Base-by-base conservation (phyloP, 2,888 invertebrate species). In the Melolontha melolontha region DNA sequence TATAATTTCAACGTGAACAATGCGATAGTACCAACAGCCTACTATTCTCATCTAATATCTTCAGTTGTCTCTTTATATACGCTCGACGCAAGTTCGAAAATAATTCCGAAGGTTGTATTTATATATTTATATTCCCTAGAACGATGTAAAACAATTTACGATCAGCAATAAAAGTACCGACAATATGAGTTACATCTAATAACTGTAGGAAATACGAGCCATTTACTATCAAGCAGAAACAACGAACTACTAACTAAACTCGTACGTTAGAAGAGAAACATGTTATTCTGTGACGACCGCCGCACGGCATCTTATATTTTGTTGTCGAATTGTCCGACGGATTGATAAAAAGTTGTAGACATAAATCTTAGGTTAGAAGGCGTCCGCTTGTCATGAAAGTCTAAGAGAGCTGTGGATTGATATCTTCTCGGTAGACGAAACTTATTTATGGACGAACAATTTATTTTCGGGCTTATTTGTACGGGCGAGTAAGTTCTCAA, bases 181-280 rank as follows among this genome's bases (percentile, higher is more conserved):
- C 59, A 62, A 62, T 62, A 49, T 47, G 47, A 47, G 47, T 47
- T 49, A 62, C 47, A 62, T 62, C 47, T 62, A 62, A 62, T 62
- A 62, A 62, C 59, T 17, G 11, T 16, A 62, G 59, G 59, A 62
- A 62, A 62, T 62, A 47, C 34, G 47, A 62, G 59, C 29, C 59
- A 47, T 47, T 62, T 62, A 47, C 16, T 14, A 47, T 47, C 34
- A 29, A 34, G 5, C 34, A 34, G 34, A 34, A 34, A 34, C 34
- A 5, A 34, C 34, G 1, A 34, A 34, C 34, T 34, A 34, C 6
- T 34, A 34, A 34, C 8, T 34, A 8, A 34, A 2, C 34, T 34
- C 34, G 34, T 10, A 8, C 6, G 34, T 34, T 34, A 34, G 10
- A 6, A 6, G 5, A 29, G 29, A 29, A 5, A 34, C 34, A 34